These are phyloP conservation scores for Adrianichthys oophorus DNA, from an alignment of 2,797 vertebrate genomes.

Conservation along the genomic window DNA sequence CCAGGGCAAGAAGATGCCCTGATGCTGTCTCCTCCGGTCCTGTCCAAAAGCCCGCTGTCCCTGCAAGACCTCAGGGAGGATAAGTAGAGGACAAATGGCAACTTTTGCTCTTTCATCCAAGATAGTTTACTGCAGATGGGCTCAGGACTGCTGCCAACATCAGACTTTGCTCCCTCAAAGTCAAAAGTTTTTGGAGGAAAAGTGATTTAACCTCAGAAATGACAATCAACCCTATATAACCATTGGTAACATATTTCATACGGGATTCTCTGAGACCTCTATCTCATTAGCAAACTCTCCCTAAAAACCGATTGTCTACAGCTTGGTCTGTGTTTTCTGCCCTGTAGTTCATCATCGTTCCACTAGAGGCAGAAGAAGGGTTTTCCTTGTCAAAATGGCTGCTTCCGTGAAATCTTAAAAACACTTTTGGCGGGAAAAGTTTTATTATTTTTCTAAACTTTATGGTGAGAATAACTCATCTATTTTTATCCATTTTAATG, in stretches of 20 bases:
- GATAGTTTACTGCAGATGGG: slow-evolving; percentile 36
- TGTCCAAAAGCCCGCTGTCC: slow-evolving; percentile 57
- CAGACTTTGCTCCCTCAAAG: slow-evolving; percentile 59
- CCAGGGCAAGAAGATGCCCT: slow-evolving; percentile 69
- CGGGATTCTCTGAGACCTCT: too few species aligned
- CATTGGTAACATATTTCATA: too few species aligned
- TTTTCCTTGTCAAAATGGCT: background rate
- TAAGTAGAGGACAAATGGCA: slow-evolving; percentile 65
- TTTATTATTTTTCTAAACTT: too few species aligned
- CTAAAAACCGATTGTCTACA: too few species aligned
- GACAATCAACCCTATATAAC: background rate
- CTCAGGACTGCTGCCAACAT: slow-evolving; percentile 50
- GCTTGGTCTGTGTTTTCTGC: too few species aligned
- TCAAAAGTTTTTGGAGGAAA: slow-evolving; percentile 46
- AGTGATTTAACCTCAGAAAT: slow-evolving; percentile 35
- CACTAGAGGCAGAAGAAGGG: too few species aligned
- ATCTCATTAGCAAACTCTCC: too few species aligned
- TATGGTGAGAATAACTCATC: too few species aligned
- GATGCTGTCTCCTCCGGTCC: slow-evolving; percentile 50
- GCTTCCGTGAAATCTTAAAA: background rate
- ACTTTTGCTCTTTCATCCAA: slow-evolving; percentile 48
- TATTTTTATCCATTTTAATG: too few species aligned
- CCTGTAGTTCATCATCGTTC: too few species aligned
- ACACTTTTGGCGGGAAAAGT: background rate
- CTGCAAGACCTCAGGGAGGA: slow-evolving; percentile 55